Evolutionary conservation across 2,888 invertebrate species (phyloP).

Genomic region (Nineta flava): DNA sequence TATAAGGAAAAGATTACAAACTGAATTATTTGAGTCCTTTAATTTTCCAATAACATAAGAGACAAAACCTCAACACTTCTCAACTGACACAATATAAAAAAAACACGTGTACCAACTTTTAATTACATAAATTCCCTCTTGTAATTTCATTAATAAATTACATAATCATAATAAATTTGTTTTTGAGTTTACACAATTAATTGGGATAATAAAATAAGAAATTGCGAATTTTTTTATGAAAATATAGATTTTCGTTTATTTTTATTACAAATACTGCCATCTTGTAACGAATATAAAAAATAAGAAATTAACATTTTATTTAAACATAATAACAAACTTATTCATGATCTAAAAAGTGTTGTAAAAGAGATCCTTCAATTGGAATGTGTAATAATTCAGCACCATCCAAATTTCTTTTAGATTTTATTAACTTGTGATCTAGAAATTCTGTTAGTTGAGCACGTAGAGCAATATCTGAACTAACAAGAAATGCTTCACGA

Average conservation of each 20-base stretch:
- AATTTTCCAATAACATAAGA: not conserved
- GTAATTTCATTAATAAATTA: too few species aligned
- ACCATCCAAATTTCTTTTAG: constrained; percentile 64
- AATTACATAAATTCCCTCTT: too few species aligned
- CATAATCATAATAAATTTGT: too few species aligned
- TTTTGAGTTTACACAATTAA: too few species aligned
- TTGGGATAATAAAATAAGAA: too few species aligned
- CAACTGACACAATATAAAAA: not conserved
- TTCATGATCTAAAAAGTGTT: constrained; percentile 50
- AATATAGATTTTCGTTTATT: too few species aligned
- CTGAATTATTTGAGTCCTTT: not conserved
- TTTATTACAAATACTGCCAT: too few species aligned
- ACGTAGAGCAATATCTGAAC: constrained; percentile 78
- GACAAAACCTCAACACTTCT: not conserved
- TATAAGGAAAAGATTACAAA: not conserved
- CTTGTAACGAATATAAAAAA: not conserved
- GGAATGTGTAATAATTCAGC: constrained; percentile 70
- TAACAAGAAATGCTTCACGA: constrained; percentile 80
- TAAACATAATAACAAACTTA: not conserved
- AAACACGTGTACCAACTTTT: not conserved
- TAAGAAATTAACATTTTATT: not conserved
- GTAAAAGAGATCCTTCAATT: constrained; percentile 51
- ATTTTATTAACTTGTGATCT: constrained; percentile 82
- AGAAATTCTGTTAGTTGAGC: constrained; percentile 89
- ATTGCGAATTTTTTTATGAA: too few species aligned